Evolutionary conservation across 2,888 invertebrate species (phyloP).

Genomic region (Philaethria dido): DNA sequence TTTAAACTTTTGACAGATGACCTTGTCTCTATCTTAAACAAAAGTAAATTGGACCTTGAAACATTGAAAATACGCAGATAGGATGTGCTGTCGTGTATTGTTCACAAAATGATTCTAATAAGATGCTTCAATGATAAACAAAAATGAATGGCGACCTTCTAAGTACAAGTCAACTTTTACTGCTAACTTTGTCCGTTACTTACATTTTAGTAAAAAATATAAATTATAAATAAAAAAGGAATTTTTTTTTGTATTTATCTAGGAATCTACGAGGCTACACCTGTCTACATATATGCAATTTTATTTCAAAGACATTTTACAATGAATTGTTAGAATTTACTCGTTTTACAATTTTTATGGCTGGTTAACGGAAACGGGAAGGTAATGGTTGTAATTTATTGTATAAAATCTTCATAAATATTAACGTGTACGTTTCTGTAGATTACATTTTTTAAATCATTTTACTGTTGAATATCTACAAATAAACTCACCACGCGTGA

Average conservation of each 20-base stretch:
- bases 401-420: neutral
- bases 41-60: slow-evolving; percentile 65
- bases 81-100: slow-evolving; percentile 69
- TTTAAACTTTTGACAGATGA: slow-evolving; percentile 47
- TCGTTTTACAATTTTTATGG: slow-evolving; percentile 32
- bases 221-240: slow-evolving; percentile 36
- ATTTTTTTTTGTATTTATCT: slow-evolving; percentile 43
- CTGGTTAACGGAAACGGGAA: slow-evolving; percentile 28
- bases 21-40: slow-evolving; percentile 70
- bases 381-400: slow-evolving; percentile 12
- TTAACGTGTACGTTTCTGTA: neutral
- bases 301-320: slow-evolving; percentile 36
- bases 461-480: too few relatives aligned
- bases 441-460: too few relatives aligned
- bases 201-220: slow-evolving; percentile 24
- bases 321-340: slow-evolving; percentile 39
- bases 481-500: too few relatives aligned
- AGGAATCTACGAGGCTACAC: slow-evolving; percentile 45
- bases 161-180: slow-evolving; percentile 14
- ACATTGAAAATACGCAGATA: slow-evolving; percentile 67
- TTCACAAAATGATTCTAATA: slow-evolving; percentile 51
- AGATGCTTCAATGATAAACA: slow-evolving; percentile 41
- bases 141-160: slow-evolving; percentile 35
- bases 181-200: slow-evolving; percentile 26
- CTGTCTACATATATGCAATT: slow-evolving; percentile 44